Evolutionary conservation across 1,140 invertebrate genomes (phyloP).

Genomic region (Penaeus indicus): DNA sequence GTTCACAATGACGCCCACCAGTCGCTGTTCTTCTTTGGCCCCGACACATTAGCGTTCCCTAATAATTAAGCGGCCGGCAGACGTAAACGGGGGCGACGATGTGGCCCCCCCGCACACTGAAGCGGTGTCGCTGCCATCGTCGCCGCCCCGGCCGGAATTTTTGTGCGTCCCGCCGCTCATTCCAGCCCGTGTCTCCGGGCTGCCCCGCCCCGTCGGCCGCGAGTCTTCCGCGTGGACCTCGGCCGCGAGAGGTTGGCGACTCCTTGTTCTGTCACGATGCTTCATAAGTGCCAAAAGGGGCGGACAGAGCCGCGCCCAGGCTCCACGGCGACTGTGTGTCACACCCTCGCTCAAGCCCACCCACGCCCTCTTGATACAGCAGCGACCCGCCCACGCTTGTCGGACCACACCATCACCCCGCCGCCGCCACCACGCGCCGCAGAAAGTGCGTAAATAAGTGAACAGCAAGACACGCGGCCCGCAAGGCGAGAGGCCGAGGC

Average conservation of each 20-base stretch:
- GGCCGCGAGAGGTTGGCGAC: constrained; percentile 19
- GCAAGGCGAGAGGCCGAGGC: no score
- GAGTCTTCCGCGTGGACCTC: background rate
- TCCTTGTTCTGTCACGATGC: constrained; percentile 57
- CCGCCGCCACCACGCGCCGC: background rate
- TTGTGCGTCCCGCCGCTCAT: no score
- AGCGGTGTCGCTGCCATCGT: no score
- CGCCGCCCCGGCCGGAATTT: no score
- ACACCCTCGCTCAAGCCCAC: constrained; percentile 49
- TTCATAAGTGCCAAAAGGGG: constrained; percentile 54
- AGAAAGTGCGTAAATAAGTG: background rate
- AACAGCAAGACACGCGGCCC: no score
- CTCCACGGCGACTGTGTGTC: constrained; percentile 49
- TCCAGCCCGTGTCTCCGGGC: no score
- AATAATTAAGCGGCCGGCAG: constrained; percentile 67
- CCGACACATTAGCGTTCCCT: constrained; percentile 96
- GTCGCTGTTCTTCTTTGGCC: constrained; percentile 95
- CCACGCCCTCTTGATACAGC: constrained; percentile 27
- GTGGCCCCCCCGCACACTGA: background rate
- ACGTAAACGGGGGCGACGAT: background rate
- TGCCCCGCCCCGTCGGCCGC: constrained; percentile 5
- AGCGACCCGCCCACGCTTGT: constrained; percentile 29
- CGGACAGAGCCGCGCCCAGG: constrained; percentile 38
- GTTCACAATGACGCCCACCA: constrained; percentile 97
- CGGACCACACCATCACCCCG: no score